Evolutionary conservation across 2,113 vertebrate genomes (phyloP), one percentile per base, ranked within the genome.

Genomic region (Neomonachus schauinslandi): DNA sequence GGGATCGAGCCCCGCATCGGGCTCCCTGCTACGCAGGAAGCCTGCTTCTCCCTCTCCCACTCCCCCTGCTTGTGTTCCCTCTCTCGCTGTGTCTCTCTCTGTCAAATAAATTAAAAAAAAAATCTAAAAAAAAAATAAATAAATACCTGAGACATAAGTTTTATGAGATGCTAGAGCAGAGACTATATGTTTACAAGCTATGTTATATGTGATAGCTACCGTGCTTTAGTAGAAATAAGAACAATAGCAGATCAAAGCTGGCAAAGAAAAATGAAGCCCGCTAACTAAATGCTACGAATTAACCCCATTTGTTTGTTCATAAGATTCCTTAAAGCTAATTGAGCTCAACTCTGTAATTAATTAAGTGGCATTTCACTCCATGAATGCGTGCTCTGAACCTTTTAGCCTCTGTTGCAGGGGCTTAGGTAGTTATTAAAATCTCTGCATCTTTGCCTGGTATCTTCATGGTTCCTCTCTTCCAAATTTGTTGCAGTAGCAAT

Each of bases 401-500:
- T 89, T 95, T 89, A 46, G 82, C 86, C 67, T 69, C 74, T 85
- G 31, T 79, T 91, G 72, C 63, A 89, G n/a, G 46, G 61, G n/a
- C 69, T 89, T 61, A 11, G 77, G 33, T 76, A 85, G 88, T 84
- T 53, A 85, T 88, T 95, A 76, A 93, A 96, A 82, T 94, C 42
- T 93, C 39, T 21, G 63, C 91, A 51, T 95, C 79, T 94, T 96
- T 87, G 86, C 89, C 88, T 39, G 79, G 67, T 97, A 93, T 95
- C 65, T 59, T 97, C 89, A 93, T 79, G 2, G 95, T 98, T 98
- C 89, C 96, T 97, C 93, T 97, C 97, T 98, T 98, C 98, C 96
- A 74, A 28, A 98, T 97, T 97, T 96, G 94, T 98, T 97, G 95
- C 98, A 91, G 98, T 98, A 98, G 96, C 98, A 99, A 99, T 99